These are phyloP conservation scores for Delphinapterus leucas DNA, from an alignment of 2,113 vertebrate genomes.

Conservation along the genomic window DNA sequence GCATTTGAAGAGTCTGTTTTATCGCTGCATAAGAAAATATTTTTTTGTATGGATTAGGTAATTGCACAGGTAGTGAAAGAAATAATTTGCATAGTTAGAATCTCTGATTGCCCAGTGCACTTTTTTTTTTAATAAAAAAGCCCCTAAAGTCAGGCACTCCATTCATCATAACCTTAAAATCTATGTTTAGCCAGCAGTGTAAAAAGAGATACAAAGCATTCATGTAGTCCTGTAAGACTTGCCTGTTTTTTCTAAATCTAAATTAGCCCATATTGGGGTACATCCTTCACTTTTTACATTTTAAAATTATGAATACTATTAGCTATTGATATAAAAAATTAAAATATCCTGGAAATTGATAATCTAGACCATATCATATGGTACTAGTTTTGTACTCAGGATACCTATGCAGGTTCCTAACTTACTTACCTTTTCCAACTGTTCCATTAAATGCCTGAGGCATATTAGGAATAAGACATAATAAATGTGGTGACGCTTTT, in stretches of 20 bases:
- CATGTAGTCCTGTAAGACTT: neutral
- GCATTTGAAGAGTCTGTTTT: neutral
- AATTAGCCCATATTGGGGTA: neutral
- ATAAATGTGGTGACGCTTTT: neutral
- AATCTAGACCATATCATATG: neutral
- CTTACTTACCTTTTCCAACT: neutral
- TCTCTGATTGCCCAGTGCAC: neutral
- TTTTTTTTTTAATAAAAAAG: neutral
- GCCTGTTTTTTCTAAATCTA: neutral
- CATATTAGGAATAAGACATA: neutral
- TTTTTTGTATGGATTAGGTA: neutral
- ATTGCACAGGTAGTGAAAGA: neutral
- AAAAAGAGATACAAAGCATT: neutral
- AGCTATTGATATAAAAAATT: neutral
- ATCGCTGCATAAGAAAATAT: constrained; percentile 1
- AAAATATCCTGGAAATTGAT: neutral
- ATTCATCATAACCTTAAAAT: neutral
- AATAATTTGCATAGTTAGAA: neutral
- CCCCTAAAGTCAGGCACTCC: neutral
- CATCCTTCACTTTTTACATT: neutral
- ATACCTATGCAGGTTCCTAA: neutral
- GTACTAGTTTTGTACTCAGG: neutral
- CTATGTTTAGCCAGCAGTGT: neutral
- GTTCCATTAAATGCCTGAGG: neutral
- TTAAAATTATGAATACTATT: neutral